A percentile compares a stretch with the other conserved stretches of the same genome.
Conservation (phyloP, 2,113 vertebrate genomes). For the Elanus axillaris region DNA sequence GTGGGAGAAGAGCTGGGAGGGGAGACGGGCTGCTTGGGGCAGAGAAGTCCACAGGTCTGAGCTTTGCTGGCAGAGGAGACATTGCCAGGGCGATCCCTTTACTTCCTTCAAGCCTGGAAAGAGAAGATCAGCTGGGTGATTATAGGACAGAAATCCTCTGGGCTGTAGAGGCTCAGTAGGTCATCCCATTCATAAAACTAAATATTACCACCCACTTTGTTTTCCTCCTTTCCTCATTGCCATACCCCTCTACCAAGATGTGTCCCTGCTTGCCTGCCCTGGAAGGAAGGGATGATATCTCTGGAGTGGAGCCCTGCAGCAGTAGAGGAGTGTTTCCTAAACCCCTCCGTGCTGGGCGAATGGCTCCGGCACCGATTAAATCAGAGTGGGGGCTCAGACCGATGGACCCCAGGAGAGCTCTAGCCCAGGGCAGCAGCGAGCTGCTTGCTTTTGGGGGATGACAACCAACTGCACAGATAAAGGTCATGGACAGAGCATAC, state of each 20-base stretch:
- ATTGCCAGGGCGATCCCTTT: background rate
- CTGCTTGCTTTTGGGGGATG: background rate
- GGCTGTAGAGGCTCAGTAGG: background rate
- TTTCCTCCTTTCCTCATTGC: background rate
- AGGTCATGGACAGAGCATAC: background rate
- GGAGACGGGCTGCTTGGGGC: background rate
- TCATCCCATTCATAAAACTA: background rate
- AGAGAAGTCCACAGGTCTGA: background rate
- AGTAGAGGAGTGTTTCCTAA: too few relatives aligned
- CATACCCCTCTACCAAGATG: background rate
- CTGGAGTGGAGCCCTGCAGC: background rate
- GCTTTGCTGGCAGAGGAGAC: background rate
- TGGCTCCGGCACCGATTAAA: accelerated
- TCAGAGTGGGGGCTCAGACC: background rate
- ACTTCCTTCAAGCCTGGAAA: background rate
- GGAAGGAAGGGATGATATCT: background rate
- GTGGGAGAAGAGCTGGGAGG: background rate
- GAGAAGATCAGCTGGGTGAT: background rate
- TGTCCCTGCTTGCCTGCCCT: background rate
- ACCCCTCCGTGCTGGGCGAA: background rate
- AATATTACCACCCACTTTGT: background rate
- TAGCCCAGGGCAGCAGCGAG: background rate
- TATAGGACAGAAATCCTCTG: background rate
- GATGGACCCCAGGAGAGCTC: background rate
- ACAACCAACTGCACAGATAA: background rate